phyloP scores from a whole-genome alignment of 1,140 invertebrate genomes.

The Argopecten irradians region DNA sequence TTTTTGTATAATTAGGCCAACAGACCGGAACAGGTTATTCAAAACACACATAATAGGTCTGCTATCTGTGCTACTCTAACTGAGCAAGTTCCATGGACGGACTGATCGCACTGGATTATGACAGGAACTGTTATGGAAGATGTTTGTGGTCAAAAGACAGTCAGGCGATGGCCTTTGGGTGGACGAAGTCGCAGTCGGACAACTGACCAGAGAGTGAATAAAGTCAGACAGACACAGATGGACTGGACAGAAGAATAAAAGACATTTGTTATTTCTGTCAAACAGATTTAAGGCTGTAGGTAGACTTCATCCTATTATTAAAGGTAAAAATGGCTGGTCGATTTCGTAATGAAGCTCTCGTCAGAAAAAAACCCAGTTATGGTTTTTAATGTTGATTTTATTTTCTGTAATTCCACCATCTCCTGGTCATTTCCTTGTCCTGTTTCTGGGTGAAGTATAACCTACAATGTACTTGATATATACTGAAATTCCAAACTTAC shows the following conservation, averaged over 20 bases:
- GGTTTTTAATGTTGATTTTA: neutral
- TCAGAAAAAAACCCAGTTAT: neutral
- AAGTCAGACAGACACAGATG: neutral
- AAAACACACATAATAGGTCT: constrained; percentile 47
- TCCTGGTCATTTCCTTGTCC: neutral
- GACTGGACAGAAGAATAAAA: neutral
- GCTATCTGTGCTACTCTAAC: neutral
- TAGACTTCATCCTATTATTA: neutral
- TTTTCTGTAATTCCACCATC: neutral
- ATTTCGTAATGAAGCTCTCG: neutral
- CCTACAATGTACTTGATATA: neutral
- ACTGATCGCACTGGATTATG: neutral
- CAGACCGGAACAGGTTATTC: constrained; percentile 46
- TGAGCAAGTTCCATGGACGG: neutral
- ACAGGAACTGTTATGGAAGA: neutral
- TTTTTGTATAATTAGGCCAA: constrained; percentile 45
- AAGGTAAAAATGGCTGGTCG: neutral
- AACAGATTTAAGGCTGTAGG: neutral
- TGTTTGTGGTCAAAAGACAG: neutral
- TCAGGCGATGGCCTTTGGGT: neutral
- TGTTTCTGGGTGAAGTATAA: neutral
- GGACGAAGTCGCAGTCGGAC: neutral
- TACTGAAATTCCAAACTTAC: neutral
- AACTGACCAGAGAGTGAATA: neutral
- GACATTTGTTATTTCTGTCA: constrained; percentile 10